These are phyloP conservation scores for Atrichornis clamosus DNA, from an alignment of 2,113 vertebrate species.

Conservation along the genomic window DNA sequence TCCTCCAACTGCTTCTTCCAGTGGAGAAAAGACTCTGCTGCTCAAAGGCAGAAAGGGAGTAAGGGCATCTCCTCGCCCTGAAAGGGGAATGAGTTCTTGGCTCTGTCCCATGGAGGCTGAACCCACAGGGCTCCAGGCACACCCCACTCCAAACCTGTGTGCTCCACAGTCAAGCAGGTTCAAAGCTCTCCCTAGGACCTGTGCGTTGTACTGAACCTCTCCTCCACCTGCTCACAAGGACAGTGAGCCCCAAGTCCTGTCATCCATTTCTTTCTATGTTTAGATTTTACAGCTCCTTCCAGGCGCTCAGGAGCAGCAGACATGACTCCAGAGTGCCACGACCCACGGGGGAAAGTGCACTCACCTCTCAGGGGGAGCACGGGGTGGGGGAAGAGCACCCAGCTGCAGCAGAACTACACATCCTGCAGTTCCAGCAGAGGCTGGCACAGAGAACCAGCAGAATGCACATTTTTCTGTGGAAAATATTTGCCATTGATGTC, in stretches of 20 bases:
- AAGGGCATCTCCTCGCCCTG: not conserved
- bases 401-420: not conserved
- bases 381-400: not conserved
- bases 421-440: not conserved
- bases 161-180: not conserved
- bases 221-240: not conserved
- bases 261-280: not conserved
- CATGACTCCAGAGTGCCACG: not conserved
- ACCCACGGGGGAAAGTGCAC: not conserved
- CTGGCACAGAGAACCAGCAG: not conserved
- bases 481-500: not conserved
- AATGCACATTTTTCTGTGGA: not conserved
- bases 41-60: not conserved
- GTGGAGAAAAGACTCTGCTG: not conserved
- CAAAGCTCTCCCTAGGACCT: not conserved
- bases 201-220: not conserved
- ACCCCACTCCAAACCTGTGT: accelerated
- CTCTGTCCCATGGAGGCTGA: not conserved
- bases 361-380: not conserved
- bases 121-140: accelerated
- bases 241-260: not conserved
- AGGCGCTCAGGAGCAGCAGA: not conserved
- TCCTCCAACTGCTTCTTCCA: not conserved
- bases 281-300: not conserved
- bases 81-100: not conserved